Conservation (phyloP, 1,140 invertebrate species). For the Ceratosolen solmsi region DNA sequence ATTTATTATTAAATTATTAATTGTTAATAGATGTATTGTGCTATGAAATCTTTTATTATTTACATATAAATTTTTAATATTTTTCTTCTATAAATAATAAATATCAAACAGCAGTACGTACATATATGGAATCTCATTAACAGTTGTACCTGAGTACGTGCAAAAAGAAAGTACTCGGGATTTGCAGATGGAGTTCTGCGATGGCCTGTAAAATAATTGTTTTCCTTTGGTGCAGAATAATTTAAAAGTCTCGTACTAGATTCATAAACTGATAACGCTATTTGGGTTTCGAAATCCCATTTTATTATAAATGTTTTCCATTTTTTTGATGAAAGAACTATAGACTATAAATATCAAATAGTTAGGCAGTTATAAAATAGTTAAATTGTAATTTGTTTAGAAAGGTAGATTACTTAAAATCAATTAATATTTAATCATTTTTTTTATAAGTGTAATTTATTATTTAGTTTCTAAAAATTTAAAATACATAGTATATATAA, state of each 20-base stretch:
- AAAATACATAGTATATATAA: too few relatives aligned
- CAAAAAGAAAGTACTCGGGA: constrained; percentile 19
- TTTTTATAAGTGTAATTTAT: too few relatives aligned
- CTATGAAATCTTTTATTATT: not conserved
- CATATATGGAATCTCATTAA: constrained; percentile 43
- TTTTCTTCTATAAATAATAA: not conserved
- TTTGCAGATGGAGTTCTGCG: not conserved
- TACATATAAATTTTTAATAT: not conserved
- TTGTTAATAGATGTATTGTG: too few relatives aligned
- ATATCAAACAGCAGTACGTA: constrained; percentile 11
- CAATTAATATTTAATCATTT: too few relatives aligned
- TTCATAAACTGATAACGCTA: constrained; percentile 15
- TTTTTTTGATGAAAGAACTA: constrained; percentile 12
- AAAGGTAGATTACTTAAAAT: too few relatives aligned
- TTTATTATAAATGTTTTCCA: constrained; percentile 42
- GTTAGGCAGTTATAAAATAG: not conserved
- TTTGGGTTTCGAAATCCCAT: constrained; percentile 21
- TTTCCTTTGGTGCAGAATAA: not conserved
- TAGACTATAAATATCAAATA: not conserved
- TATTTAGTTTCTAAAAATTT: too few relatives aligned
- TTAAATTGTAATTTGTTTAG: not conserved
- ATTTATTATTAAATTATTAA: too few relatives aligned
- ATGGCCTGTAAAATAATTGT: not conserved
- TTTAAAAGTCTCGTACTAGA: not conserved
- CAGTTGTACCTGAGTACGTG: not conserved